These are phyloP conservation scores for Cinara cedri DNA, from an alignment of 2,888 invertebrate species.

Conservation along the genomic window DNA sequence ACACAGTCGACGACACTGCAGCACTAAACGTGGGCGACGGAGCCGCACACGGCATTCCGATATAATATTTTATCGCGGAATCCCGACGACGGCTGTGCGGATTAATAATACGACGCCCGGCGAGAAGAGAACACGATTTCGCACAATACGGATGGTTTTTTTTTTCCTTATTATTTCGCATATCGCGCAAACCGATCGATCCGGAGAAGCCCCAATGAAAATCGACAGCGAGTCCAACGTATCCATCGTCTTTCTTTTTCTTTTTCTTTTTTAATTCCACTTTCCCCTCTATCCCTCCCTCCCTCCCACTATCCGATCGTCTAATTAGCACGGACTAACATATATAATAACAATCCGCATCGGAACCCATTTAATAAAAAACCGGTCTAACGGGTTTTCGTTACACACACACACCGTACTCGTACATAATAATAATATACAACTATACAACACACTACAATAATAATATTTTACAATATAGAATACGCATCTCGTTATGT, in stretches of 20 bases:
- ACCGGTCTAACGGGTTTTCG: constrained; percentile 44
- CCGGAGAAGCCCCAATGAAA: background rate
- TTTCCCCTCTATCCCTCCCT: no score
- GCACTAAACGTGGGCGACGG: no score
- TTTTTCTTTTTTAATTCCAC: no score
- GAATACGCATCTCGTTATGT: background rate
- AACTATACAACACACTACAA: constrained; percentile 9
- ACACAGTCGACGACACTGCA: no score
- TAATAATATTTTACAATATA: background rate
- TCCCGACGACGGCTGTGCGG: background rate
- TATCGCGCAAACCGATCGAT: background rate
- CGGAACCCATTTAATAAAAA: constrained; percentile 1
- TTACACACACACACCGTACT: background rate
- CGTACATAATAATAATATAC: no score
- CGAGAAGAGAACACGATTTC: background rate
- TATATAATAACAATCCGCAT: constrained; percentile 21
- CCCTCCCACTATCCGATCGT: constrained; percentile 7
- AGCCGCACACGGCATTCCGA: background rate
- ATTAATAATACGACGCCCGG: background rate
- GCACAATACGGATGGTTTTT: background rate
- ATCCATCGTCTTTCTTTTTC: no score
- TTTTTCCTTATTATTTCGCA: background rate
- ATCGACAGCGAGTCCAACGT: background rate
- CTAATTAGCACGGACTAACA: constrained; percentile 45
- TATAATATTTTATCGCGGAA: background rate